phyloP scores from a whole-genome alignment of 2,888 invertebrate genomes.

The Punctoribates punctum region DNA sequence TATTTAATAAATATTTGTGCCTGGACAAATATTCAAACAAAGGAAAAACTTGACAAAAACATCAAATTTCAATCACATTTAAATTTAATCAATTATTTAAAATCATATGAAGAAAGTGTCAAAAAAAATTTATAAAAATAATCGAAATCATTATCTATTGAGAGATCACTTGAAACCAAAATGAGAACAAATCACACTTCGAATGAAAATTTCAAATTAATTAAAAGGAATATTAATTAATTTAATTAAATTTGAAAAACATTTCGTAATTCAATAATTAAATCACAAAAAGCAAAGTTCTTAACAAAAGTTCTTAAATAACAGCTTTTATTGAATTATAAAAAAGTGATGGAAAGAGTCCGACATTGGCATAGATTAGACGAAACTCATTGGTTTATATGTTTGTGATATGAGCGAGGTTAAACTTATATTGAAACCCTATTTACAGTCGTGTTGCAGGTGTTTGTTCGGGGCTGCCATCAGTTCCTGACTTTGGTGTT shows the following conservation, averaged over 20 bases:
- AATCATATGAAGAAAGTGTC: too few relatives aligned
- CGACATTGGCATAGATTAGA: slow-evolving; percentile 17
- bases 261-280: not conserved
- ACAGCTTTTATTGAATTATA: not conserved
- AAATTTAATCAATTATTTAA: too few relatives aligned
- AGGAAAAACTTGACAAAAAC: too few relatives aligned
- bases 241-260: not conserved
- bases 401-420: not conserved
- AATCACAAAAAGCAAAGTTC: too few relatives aligned
- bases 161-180: not conserved
- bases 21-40: too few relatives aligned
- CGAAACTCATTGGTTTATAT: not conserved
- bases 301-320: not conserved
- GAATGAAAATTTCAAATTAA: not conserved
- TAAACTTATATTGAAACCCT: not conserved
- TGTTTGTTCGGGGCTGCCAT: not conserved
- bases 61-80: too few relatives aligned
- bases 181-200: not conserved
- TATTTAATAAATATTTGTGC: too few relatives aligned
- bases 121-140: too few relatives aligned
- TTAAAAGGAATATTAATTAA: not conserved
- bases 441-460: not conserved
- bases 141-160: too few relatives aligned
- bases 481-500: slow-evolving; percentile 22
- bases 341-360: not conserved